These are phyloP conservation scores for Hydriomena furcata DNA, from an alignment of 2,888 invertebrate genomes.

Conservation along the genomic window DNA sequence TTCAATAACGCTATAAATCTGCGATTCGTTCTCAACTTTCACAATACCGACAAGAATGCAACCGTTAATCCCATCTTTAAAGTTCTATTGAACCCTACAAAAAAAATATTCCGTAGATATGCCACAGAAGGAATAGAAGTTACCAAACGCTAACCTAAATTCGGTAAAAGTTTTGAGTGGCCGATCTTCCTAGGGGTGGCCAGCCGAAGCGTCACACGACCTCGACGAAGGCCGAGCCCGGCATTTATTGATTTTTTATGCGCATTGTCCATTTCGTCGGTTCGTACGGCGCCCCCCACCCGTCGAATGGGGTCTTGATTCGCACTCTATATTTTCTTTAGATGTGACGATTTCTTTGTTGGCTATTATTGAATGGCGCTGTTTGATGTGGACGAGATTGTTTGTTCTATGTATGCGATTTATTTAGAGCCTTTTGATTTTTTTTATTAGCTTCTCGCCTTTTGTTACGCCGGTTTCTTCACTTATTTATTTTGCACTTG, in stretches of 20 bases:
- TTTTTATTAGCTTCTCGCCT: too few species aligned
- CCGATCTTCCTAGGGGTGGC: slow-evolving; percentile 19
- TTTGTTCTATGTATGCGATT: not conserved
- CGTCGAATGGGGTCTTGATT: slow-evolving; percentile 32
- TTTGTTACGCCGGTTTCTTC: too few species aligned
- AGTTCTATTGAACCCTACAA: slow-evolving; percentile 4
- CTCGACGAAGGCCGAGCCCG: slow-evolving; percentile 77
- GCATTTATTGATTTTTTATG: slow-evolving; percentile 82
- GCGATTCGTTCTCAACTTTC: slow-evolving; percentile 3
- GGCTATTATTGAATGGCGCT: slow-evolving; percentile 8
- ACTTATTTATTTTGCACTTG: too few species aligned
- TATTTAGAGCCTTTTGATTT: not conserved
- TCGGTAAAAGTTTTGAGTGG: slow-evolving; percentile 21
- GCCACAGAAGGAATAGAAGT: not conserved
- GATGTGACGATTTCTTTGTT: slow-evolving; percentile 20
- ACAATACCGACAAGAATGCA: slow-evolving; percentile 6
- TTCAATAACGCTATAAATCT: slow-evolving; percentile 15
- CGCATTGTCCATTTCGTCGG: slow-evolving; percentile 75
- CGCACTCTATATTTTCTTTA: slow-evolving; percentile 25
- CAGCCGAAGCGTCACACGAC: slow-evolving; percentile 47
- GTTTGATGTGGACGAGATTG: not conserved
- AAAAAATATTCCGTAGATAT: slow-evolving; percentile 4
- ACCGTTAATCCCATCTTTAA: slow-evolving; percentile 3
- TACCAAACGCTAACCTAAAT: slow-evolving; percentile 18
- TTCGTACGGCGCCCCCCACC: slow-evolving; percentile 28